Evolutionary conservation across 2,797 vertebrate genomes (phyloP).

Genomic region (Enteromius fasciolatus): DNA sequence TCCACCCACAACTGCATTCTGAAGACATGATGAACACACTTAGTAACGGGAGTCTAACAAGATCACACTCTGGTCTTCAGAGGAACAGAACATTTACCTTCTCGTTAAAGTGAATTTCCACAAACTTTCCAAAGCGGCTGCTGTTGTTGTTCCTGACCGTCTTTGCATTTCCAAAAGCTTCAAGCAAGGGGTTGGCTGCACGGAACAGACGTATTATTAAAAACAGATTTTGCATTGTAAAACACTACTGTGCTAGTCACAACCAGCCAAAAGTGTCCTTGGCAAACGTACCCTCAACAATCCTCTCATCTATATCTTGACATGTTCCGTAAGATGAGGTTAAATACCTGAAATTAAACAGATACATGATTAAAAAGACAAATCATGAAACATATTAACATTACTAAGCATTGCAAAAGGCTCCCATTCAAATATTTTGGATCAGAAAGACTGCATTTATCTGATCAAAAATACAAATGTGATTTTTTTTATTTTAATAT

Average conservation of each 20-base stretch:
- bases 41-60: background rate
- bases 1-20: conserved; percentile 96
- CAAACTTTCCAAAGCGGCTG: conserved; percentile 98
- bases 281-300: conserved; percentile 90
- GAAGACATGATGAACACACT: conserved; percentile 28
- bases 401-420: background rate
- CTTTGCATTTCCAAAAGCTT: conserved; percentile 98
- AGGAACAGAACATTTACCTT: conserved; percentile 79
- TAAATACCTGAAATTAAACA: conserved; percentile 83
- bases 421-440: background rate
- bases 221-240: background rate
- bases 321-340: conserved; percentile 95
- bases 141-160: conserved; percentile 99
- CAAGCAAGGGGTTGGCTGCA: conserved; percentile 93
- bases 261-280: background rate
- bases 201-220: background rate
- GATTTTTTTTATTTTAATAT: background rate
- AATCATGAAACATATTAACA: background rate
- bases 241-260: background rate
- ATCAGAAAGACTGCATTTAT: background rate
- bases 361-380: background rate
- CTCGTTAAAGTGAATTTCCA: conserved; percentile 98
- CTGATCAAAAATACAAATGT: background rate
- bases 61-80: background rate
- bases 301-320: conserved; percentile 98